Base-by-base conservation (phyloP, 2,888 invertebrate species). In the Cylloceria caligata region DNA sequence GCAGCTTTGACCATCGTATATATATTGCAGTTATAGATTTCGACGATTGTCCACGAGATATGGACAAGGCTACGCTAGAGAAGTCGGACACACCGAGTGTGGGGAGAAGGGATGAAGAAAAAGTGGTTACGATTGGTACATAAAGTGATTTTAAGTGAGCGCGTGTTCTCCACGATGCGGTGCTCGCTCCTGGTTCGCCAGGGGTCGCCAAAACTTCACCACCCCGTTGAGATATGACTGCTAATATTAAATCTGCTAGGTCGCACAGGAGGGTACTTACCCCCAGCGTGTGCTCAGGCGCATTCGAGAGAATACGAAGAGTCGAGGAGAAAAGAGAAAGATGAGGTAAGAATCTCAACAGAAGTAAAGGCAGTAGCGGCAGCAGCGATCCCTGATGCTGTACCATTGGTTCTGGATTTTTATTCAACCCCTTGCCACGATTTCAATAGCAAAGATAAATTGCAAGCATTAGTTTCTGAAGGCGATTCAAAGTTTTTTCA, bases 141-240 rank as follows among this genome's bases (percentile, higher is more conserved):
- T 87, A 89, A 90, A 89, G 90, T 89, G 88, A 88, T 89, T 90
- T 89, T 88, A 89, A 89, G 89, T 87, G 89, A 88, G 88, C 88
- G 86, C 86, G 83, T 80, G 87, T 80, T 82, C 75, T 73, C 76
- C 47, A 71, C 52, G 36, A 69, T 73, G 47, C 64, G 57, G 42
- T 49, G 30, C 71, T 64, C 24, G 16, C 11, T 24, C 39, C 67
- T 19, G 64, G 60, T 84, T 83, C 84, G 84, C 86, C 85, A 83
- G 81, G 84, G 82, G 81, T 74, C 80, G 65, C 85, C 83, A 68
- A 87, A 89, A 89, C 85, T 89, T 90, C 49, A 68, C 73, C 83
- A 77, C 82, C 74, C 83, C 83, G 85, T 74, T 91, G 91, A 91
- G 87, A 90, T 90, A 91, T 90, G 89, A 88, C 85, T 81, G 88